Conservation (phyloP, 2,888 invertebrate genomes). For the Rosalia funebris region DNA sequence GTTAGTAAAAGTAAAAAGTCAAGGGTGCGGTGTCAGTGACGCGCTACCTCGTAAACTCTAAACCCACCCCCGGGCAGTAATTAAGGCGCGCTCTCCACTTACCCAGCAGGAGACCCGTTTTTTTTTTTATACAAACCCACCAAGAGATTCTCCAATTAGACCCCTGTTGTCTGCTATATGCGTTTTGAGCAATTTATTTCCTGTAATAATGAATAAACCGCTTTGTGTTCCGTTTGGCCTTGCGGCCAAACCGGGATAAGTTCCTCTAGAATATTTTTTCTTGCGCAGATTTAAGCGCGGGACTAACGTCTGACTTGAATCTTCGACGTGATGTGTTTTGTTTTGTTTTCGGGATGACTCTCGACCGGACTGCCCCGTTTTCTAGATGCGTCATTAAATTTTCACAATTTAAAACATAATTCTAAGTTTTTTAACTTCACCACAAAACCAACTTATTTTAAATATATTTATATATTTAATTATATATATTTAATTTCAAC, state of each 20-base stretch:
- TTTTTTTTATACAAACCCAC: conserved; percentile 32
- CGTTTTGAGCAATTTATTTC: conserved; percentile 43
- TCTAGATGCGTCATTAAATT: not conserved
- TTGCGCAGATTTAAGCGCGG: conserved; percentile 1
- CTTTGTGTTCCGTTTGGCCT: conserved; percentile 36
- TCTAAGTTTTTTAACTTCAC: too few relatives aligned
- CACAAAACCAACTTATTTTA: too few relatives aligned
- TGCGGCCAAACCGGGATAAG: conserved; percentile 37
- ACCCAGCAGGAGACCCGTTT: conserved; percentile 26
- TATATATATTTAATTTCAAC: too few relatives aligned
- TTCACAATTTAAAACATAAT: too few relatives aligned
- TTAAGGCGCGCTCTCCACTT: conserved; percentile 38
- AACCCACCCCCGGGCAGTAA: conserved; percentile 39
- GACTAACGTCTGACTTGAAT: conserved; percentile 11
- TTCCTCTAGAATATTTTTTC: conserved; percentile 21
- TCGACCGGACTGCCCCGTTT: not conserved
- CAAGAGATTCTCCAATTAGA: conserved; percentile 43
- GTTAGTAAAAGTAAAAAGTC: too few relatives aligned
- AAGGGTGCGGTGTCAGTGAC: conserved; percentile 11
- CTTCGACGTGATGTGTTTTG: conserved; percentile 7
- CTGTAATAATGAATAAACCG: conserved; percentile 36
- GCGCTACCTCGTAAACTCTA: conserved; percentile 7
- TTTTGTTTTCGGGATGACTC: conserved; percentile 6
- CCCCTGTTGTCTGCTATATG: conserved; percentile 47
- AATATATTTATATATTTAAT: too few relatives aligned